These are phyloP conservation scores for Teleogryllus oceanicus DNA, from an alignment of 2,888 invertebrate genomes.

Conservation along the genomic window DNA sequence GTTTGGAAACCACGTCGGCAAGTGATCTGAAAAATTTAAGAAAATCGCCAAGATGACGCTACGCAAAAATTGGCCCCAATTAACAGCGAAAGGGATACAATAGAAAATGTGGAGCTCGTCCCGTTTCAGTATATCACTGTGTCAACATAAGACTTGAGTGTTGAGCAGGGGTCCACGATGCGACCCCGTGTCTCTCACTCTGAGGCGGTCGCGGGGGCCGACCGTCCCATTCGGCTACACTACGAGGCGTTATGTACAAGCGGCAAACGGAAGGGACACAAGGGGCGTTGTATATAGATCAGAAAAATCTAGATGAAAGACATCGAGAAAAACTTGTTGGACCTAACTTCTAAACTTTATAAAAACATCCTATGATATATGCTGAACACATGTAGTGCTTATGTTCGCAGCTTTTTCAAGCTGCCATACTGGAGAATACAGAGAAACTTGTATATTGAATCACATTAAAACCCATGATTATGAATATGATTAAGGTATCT, in stretches of 20 bases:
- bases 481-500: slow-evolving; percentile 3
- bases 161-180: too few species aligned
- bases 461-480: neutral
- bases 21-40: too few species aligned
- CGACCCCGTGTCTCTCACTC: too few species aligned
- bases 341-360: neutral
- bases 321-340: neutral
- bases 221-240: neutral
- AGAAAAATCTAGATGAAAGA: slow-evolving; percentile 11
- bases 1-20: too few species aligned
- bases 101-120: neutral
- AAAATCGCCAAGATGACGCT: neutral
- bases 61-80: slow-evolving; percentile 12
- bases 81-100: neutral
- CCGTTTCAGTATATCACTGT: too few species aligned
- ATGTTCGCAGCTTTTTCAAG: neutral
- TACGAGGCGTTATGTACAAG: neutral
- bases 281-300: neutral
- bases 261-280: neutral
- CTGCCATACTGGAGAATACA: slow-evolving; percentile 6
- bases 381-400: slow-evolving; percentile 9
- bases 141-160: too few species aligned
- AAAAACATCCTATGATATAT: slow-evolving; percentile 6
- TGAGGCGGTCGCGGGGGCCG: too few species aligned
- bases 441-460: neutral